Percentiles rank a stretch among this genome's conserved stretches.
Evolutionary conservation across 2,888 invertebrate species (phyloP).

Genomic region (Idaea biselata): DNA sequence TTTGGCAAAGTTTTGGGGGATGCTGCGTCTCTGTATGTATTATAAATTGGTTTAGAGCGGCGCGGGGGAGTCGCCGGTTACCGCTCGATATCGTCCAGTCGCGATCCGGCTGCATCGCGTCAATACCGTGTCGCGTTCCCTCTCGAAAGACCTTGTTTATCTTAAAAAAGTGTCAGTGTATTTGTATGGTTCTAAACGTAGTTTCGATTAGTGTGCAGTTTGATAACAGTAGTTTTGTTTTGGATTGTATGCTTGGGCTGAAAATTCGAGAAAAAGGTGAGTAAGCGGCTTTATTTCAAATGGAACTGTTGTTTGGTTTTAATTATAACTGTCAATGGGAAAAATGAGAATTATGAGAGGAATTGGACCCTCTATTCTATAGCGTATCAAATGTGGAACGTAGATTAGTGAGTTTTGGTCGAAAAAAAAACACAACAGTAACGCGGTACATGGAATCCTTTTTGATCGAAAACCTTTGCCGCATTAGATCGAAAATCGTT

Average conservation of each 20-base stretch:
- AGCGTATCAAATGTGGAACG: background rate
- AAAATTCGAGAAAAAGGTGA: background rate
- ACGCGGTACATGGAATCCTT: no score
- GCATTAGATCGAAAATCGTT: no score
- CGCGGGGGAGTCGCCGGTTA: constrained; percentile 59
- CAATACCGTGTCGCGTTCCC: constrained; percentile 34
- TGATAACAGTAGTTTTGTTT: background rate
- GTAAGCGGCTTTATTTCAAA: background rate
- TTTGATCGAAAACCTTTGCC: no score
- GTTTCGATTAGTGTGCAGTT: background rate
- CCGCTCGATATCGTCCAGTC: constrained; percentile 76
- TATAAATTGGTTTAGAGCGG: constrained; percentile 80
- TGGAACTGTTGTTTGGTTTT: background rate
- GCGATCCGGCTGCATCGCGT: constrained; percentile 50
- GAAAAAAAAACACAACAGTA: no score
- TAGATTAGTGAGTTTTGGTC: no score
- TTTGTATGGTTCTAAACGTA: background rate
- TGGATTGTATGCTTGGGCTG: background rate
- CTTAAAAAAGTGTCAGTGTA: background rate
- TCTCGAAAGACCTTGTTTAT: constrained; percentile 1
- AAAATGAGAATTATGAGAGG: background rate
- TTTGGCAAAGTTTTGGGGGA: constrained; percentile 51
- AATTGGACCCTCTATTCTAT: background rate
- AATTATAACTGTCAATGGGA: background rate
- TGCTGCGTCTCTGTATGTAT: constrained; percentile 80